Base-by-base conservation (phyloP, 92 coral and sea anemone genomes). In the Muricea muricata region DNA sequence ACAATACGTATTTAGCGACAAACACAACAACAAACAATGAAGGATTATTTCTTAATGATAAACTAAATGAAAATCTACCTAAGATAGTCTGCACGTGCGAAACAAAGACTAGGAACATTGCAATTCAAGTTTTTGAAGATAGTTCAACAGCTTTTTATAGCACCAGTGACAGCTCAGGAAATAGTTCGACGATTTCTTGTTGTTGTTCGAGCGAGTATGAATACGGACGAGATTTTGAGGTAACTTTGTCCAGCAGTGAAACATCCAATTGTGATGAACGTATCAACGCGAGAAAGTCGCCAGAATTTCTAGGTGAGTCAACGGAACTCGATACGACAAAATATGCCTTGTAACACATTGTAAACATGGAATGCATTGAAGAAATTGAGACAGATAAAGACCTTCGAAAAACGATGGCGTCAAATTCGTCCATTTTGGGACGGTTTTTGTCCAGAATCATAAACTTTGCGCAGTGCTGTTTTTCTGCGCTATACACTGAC, bases 81-180 rank as follows among this genome's bases (percentile, higher is more conserved):
- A 40, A 20, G 6, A 30, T 8, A 20, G 9, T 37, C 9, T 29
- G 30, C 30, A 14, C 78, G 11, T 12, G 31, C 0, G 57, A 35
- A 5, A 30, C 23, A 26, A 37, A 30, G 34, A 71, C 52, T 30
- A 71, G 31, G 14, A 57, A 71, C n/a, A 50, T 71, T 23, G 78
- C 55, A 6, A 40, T 40, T 40, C 54, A 71, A 71, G 78, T 71
- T 24, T 13, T 40, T 8, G 78, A 71, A 13, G 78, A 41, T 68
- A 20, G 55, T 71, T 15, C 17, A 25, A 42, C 0, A 6, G 60
- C 20, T 18, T 52, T 18, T 17, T 23, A 52, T 18, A 3, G 15
- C 24, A 52, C 7, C 21, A 1, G 15, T 18, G 7, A 52, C 24
- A 52, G 21, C 60, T 17, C 24, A 2, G 24, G 30, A 37, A 71